These are phyloP conservation scores for Trimorus sp. DNA, from an alignment of 2,888 invertebrate species.

Conservation along the genomic window DNA sequence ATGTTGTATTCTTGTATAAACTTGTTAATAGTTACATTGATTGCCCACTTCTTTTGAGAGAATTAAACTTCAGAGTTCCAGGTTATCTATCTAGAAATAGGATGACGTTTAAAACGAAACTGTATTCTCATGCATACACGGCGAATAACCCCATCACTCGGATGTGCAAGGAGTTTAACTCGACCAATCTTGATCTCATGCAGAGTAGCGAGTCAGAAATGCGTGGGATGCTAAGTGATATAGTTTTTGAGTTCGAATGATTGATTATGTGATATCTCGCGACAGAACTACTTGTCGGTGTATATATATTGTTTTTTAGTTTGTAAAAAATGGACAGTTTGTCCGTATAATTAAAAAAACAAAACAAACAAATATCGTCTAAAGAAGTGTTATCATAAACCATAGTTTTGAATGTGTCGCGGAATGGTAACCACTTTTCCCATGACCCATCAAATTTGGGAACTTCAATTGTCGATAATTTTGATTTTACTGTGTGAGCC, in stretches of 20 bases:
- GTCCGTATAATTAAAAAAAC: neutral
- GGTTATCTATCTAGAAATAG: neutral
- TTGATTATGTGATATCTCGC: no score
- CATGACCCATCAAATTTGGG: slow-evolving; percentile 10
- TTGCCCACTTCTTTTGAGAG: neutral
- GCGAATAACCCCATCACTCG: neutral
- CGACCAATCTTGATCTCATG: slow-evolving; percentile 21
- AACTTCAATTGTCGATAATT: slow-evolving; percentile 11
- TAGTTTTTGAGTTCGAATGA: no score
- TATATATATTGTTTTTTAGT: neutral
- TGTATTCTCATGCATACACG: neutral
- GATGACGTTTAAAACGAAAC: neutral
- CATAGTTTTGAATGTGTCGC: slow-evolving; percentile 28
- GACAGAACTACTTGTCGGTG: no score
- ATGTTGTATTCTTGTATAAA: neutral
- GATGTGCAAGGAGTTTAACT: neutral
- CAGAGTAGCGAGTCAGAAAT: no score
- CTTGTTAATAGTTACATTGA: neutral
- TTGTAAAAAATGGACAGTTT: neutral
- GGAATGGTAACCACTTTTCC: slow-evolving; percentile 18
- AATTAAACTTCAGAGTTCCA: neutral
- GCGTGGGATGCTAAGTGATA: no score
- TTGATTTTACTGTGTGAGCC: neutral
- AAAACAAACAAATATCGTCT: neutral
- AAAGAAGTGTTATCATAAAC: slow-evolving; percentile 10